Percentiles rank a stretch among this genome's conserved stretches.
Evolutionary conservation across 2,797 vertebrate species (phyloP).

Genomic region (Avahi laniger): DNA sequence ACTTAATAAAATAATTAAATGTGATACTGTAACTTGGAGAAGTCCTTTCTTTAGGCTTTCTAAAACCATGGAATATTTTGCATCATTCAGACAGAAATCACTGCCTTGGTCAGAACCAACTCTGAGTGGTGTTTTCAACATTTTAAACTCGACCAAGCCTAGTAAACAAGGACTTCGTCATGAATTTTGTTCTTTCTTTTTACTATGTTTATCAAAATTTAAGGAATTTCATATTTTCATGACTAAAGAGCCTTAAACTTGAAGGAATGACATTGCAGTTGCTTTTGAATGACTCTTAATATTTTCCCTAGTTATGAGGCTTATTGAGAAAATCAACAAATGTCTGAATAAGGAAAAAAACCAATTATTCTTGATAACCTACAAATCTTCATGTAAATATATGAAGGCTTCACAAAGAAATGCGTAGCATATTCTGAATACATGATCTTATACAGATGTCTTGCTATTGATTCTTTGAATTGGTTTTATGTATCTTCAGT

Average conservation of each 20-base stretch:
- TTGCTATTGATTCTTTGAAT: constrained; percentile 36
- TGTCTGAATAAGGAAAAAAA: neutral
- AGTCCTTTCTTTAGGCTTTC: neutral
- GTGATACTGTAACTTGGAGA: neutral
- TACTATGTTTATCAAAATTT: constrained; percentile 3
- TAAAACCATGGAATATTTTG: neutral
- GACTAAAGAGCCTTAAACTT: neutral
- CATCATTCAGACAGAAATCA: neutral
- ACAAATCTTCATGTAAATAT: neutral
- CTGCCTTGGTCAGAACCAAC: neutral
- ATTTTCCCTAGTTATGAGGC: neutral
- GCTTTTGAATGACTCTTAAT: neutral
- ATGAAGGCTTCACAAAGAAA: neutral
- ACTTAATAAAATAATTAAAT: constrained; percentile 13
- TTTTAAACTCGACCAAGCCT: neutral
- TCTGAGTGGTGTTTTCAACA: neutral
- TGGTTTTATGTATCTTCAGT: neutral
- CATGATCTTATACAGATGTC: neutral
- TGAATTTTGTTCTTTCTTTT: neutral
- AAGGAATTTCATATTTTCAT: neutral
- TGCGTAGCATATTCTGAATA: neutral
- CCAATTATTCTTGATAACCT: constrained; percentile 36
- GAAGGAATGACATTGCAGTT: neutral
- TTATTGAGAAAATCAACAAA: neutral
- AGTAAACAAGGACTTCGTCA: neutral